phyloP scores from a whole-genome alignment of 2,113 vertebrate genomes.

The Canis aureus region DNA sequence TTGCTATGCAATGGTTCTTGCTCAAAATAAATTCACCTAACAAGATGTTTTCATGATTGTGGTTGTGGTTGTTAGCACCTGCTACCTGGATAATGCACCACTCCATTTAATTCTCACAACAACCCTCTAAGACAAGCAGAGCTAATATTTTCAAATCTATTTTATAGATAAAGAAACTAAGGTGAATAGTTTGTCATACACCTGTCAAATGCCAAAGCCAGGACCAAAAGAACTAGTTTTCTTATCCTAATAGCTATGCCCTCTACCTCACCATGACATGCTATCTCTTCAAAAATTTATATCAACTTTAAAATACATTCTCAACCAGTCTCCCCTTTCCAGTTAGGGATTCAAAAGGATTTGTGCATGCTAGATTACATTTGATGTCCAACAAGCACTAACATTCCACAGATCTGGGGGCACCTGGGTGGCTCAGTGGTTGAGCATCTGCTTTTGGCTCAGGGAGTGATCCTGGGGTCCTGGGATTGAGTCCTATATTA shows the following conservation, averaged over 20 bases:
- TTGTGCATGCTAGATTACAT: neutral
- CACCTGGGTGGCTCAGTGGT: too few relatives aligned
- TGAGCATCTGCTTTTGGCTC: too few relatives aligned
- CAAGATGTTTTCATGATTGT: neutral
- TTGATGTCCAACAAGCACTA: neutral
- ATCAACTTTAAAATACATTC: constrained; percentile 4
- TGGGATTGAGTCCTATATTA: too few relatives aligned
- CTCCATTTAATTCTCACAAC: constrained; percentile 12
- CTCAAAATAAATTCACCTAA: constrained; percentile 22
- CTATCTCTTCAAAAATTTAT: neutral
- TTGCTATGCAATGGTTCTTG: neutral
- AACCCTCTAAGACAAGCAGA: neutral
- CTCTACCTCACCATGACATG: neutral
- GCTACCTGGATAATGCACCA: neutral
- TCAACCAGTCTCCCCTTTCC: neutral
- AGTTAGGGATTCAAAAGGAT: neutral
- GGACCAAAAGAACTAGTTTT: neutral
- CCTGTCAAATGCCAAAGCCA: neutral
- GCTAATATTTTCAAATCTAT: neutral
- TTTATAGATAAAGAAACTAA: constrained; percentile 48
- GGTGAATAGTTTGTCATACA: neutral
- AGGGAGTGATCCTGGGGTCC: too few relatives aligned
- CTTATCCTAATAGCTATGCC: neutral
- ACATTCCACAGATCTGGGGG: neutral
- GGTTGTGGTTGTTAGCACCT: neutral